Conservation (phyloP, 1,140 invertebrate genomes). For the Bombus huntii region DNA sequence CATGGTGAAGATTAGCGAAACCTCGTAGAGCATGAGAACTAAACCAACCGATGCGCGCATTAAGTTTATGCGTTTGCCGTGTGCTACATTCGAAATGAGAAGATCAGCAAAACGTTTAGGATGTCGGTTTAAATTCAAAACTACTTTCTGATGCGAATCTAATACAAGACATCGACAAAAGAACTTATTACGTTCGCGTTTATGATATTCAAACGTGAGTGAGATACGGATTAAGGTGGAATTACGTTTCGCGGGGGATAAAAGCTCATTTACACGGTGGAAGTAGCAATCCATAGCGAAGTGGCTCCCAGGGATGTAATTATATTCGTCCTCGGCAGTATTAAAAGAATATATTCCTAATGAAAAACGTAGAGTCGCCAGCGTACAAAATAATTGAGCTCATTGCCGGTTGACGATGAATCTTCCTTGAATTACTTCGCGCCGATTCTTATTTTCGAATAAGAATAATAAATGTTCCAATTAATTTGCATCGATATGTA, state of each 20-base stretch:
- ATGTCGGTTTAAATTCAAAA: constrained; percentile 6
- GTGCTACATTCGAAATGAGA: constrained; percentile 33
- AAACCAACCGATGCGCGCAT: constrained; percentile 58
- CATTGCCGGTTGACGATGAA: neutral
- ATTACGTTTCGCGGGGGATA: constrained; percentile 10
- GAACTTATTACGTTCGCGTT: neutral
- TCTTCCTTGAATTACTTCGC: neutral
- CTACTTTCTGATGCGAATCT: constrained; percentile 20
- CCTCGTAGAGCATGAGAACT: constrained; percentile 44
- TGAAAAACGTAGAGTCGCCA: neutral
- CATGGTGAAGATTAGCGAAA: constrained; percentile 59
- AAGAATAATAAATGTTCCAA: neutral
- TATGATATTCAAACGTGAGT: neutral
- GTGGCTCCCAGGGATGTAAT: constrained; percentile 24
- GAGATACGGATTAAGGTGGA: constrained; percentile 2
- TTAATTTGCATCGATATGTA: neutral
- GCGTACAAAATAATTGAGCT: neutral
- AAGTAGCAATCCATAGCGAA: constrained; percentile 12
- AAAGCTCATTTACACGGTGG: constrained; percentile 13
- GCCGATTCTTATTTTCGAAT: neutral
- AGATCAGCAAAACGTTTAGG: neutral
- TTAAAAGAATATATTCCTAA: constrained; percentile 21
- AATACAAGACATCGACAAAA: constrained; percentile 16
- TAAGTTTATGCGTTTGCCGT: constrained; percentile 56
- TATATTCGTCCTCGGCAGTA: neutral